These are phyloP conservation scores for Clytia hemisphaerica DNA, from an alignment of 30 jellyfish, hydroid and myxozoan genomes.

Conservation along the genomic window DNA sequence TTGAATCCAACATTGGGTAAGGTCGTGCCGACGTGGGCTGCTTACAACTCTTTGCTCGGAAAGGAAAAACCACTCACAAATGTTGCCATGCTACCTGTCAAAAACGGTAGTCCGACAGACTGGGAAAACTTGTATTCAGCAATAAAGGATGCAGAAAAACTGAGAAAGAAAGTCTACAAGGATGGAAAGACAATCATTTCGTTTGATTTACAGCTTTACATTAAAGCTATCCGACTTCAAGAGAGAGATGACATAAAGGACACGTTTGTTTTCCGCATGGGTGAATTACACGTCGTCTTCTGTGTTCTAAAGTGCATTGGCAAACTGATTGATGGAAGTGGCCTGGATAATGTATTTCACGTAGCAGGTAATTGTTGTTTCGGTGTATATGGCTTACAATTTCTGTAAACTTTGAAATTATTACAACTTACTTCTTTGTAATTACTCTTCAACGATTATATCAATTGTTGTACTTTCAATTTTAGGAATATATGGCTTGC, in stretches of 20 bases:
- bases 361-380: not conserved
- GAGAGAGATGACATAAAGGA: conserved; percentile 1
- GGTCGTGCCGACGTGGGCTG: not conserved
- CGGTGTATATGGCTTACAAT: no score
- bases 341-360: not conserved
- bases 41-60: not conserved
- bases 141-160: not conserved
- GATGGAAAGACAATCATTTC: not conserved
- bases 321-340: conserved; percentile 1
- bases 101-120: not conserved
- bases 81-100: not conserved
- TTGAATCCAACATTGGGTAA: not conserved
- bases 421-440: not conserved
- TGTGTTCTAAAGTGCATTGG: conserved; percentile 5
- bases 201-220: not conserved
- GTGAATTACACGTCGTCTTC: not conserved
- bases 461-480: no score
- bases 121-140: not conserved
- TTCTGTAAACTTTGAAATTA: no score
- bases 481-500: not conserved
- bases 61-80: not conserved
- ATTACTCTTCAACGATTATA: no score
- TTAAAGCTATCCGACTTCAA: not conserved
- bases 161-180: not conserved
- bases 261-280: not conserved